phyloP scores from a whole-genome alignment of 2,113 vertebrate species.

The Telmatochromis brachygnathus region DNA sequence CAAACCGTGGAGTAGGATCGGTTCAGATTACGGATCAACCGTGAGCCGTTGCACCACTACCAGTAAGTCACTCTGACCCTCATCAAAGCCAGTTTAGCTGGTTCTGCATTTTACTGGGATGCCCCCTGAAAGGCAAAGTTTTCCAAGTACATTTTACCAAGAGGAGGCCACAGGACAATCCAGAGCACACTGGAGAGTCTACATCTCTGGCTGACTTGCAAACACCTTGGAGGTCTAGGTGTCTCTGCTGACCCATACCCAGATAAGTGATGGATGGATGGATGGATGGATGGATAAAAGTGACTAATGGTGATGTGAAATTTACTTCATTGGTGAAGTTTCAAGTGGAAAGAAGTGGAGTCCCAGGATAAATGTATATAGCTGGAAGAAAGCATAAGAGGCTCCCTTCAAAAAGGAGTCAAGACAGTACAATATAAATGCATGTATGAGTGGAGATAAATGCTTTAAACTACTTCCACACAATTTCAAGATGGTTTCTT shows the following conservation, averaged over 20 bases:
- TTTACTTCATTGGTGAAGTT: not conserved
- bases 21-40: too few relatives aligned
- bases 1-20: too few relatives aligned
- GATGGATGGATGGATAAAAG: not conserved
- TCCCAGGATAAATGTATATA: not conserved
- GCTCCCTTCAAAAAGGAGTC: not conserved
- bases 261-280: not conserved
- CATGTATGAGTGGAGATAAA: not conserved
- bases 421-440: not conserved
- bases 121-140: not conserved
- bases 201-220: not conserved
- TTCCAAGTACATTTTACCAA: not conserved
- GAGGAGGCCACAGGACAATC: not conserved
- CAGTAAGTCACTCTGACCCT: not conserved
- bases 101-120: not conserved
- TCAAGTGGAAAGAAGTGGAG: not conserved
- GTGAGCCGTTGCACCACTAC: not conserved
- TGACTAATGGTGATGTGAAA: not conserved
- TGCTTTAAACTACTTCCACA: not conserved
- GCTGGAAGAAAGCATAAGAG: not conserved
- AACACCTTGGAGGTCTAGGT: not conserved
- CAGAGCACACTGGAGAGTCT: not conserved
- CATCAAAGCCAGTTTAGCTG: not conserved
- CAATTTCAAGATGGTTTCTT: not conserved
- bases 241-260: not conserved